Percentiles rank a stretch among this genome's conserved stretches.
Evolutionary conservation across 2,797 vertebrate species (phyloP).

Genomic region (Alcedo atthis): DNA sequence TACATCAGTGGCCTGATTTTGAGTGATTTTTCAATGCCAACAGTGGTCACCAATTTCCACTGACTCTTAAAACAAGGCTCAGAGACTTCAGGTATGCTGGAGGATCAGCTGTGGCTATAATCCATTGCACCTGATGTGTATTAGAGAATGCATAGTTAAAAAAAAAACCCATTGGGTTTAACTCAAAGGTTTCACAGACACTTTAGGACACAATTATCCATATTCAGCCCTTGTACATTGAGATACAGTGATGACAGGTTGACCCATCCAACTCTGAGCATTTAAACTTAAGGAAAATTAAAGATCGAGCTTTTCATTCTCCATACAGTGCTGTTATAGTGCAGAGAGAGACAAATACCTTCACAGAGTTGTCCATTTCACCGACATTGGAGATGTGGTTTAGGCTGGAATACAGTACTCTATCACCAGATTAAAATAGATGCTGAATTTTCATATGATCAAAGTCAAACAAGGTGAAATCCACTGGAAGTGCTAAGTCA

Average conservation of each 20-base stretch:
- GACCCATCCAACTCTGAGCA: not conserved
- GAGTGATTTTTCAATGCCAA: not conserved
- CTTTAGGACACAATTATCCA: not conserved
- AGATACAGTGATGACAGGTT: not conserved
- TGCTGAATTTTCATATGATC: not conserved
- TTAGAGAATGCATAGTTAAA: not conserved
- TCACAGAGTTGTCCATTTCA: not conserved
- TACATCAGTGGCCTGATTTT: not conserved
- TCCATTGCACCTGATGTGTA: not conserved
- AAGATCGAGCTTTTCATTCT: not conserved
- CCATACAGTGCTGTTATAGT: not conserved
- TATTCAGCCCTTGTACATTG: not conserved
- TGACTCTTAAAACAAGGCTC: not conserved
- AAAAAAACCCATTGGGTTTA: not conserved
- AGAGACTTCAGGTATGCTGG: not conserved
- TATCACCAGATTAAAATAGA: not conserved
- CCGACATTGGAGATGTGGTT: not conserved
- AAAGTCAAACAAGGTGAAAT: slow-evolving; percentile 46
- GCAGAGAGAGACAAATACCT: not conserved
- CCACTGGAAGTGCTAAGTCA: not conserved
- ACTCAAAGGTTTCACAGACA: not conserved
- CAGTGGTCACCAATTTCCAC: not conserved
- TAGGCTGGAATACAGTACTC: not conserved
- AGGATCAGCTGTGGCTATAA: not conserved
- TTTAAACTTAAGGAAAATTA: not conserved